Evolutionary conservation across 2,888 invertebrate genomes (phyloP).

Genomic region (Cyrtodaria siliqua): DNA sequence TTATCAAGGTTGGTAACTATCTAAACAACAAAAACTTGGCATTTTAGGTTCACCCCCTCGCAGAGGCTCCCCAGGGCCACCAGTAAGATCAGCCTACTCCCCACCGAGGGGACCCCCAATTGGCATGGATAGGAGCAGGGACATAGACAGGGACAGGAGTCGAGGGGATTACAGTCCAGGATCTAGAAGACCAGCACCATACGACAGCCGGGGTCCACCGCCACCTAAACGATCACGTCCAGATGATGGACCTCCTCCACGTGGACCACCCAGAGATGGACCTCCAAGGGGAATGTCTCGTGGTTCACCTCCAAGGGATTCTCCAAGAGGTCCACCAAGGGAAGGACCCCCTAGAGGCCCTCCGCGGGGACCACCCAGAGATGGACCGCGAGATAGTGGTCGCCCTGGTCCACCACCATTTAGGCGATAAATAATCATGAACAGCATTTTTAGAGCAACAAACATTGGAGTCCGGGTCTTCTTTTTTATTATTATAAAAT

Average conservation of each 20-base stretch:
- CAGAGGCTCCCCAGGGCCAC: slow-evolving; percentile 57
- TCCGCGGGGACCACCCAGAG: slow-evolving; percentile 34
- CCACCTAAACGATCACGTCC: slow-evolving; percentile 73
- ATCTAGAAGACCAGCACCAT: slow-evolving; percentile 67
- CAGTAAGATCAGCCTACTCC: slow-evolving; percentile 45
- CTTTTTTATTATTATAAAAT: no score
- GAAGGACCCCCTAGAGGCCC: slow-evolving; percentile 40
- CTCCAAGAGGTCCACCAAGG: slow-evolving; percentile 18
- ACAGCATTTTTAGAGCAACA: no score
- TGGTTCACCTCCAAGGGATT: slow-evolving; percentile 42
- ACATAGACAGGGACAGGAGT: slow-evolving; percentile 63
- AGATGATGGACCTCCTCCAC: slow-evolving; percentile 59
- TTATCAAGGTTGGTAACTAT: no score
- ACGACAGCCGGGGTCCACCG: slow-evolving; percentile 70
- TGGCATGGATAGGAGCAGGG: slow-evolving; percentile 44
- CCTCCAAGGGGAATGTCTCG: slow-evolving; percentile 41
- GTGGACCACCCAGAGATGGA: slow-evolving; percentile 52
- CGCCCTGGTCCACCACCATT: slow-evolving; percentile 25
- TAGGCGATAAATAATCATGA: slow-evolving; percentile 48
- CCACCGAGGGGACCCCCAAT: slow-evolving; percentile 43
- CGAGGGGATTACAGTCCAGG: slow-evolving; percentile 64
- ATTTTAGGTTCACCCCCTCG: slow-evolving; percentile 52
- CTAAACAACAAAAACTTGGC: slow-evolving; percentile 19
- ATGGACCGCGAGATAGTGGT: slow-evolving; percentile 26
- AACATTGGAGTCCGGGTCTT: no score